A percentile compares a stretch with the other conserved stretches of the same genome.
Conservation (phyloP, 2,113 vertebrate species). For the Chaenogobius annularis region DNA sequence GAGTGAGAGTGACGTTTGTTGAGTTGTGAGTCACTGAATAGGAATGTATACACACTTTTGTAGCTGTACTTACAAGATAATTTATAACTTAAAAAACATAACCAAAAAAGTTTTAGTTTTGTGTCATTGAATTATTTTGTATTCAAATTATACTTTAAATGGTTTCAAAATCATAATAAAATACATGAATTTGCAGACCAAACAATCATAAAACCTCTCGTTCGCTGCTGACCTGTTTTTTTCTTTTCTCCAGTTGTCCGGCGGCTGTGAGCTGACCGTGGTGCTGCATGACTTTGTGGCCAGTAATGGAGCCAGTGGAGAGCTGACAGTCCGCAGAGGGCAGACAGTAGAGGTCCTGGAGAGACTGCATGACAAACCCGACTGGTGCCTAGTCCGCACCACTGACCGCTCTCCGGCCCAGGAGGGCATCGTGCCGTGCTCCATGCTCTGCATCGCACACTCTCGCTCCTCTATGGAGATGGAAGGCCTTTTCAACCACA, state of each 20-base stretch:
- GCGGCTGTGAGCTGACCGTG: slow-evolving; percentile 92
- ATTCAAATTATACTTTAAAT: not conserved
- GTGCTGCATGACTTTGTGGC: slow-evolving; percentile 94
- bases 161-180: not conserved
- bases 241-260: slow-evolving; percentile 81
- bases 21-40: slow-evolving; percentile 33
- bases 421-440: slow-evolving; percentile 90
- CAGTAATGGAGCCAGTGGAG: slow-evolving; percentile 84
- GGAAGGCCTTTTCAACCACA: slow-evolving; percentile 97
- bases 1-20: slow-evolving; percentile 37
- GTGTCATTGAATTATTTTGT: not conserved
- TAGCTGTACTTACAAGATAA: not conserved
- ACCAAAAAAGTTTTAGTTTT: not conserved
- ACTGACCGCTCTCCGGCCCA: slow-evolving; percentile 90
- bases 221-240: not conserved
- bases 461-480: slow-evolving; percentile 95
- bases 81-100: not conserved
- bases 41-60: slow-evolving; percentile 5
- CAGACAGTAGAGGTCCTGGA: slow-evolving; percentile 95
- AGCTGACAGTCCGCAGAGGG: slow-evolving; percentile 89
- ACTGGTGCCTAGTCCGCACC: slow-evolving; percentile 94
- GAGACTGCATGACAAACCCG: slow-evolving; percentile 89
- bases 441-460: slow-evolving; percentile 92
- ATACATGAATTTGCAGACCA: not conserved
- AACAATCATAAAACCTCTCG: not conserved